Evolutionary conservation across 2,888 invertebrate species (phyloP).

Genomic region (Amitus sp.): DNA sequence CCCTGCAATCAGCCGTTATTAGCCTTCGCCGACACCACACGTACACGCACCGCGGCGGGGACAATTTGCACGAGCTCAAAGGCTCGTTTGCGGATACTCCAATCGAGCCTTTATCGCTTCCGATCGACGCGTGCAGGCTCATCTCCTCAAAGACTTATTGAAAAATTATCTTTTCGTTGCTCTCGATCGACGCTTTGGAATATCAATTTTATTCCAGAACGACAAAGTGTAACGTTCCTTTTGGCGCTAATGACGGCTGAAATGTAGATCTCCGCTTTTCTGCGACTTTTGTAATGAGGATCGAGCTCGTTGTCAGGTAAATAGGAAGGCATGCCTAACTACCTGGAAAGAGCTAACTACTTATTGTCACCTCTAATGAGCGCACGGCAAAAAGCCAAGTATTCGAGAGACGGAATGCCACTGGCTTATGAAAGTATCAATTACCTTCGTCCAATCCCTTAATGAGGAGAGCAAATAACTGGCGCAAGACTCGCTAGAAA

Average conservation of each 20-base stretch:
- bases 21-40: conserved; percentile 54
- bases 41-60: conserved; percentile 52
- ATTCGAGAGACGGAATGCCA: conserved; percentile 62
- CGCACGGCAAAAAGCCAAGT: conserved; percentile 52
- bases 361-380: conserved; percentile 65
- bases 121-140: too few relatives aligned
- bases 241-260: conserved; percentile 13
- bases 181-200: too few relatives aligned
- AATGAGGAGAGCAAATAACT: conserved; percentile 56
- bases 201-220: conserved; percentile 6
- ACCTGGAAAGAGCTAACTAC: conserved; percentile 61
- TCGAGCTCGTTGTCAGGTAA: conserved; percentile 9
- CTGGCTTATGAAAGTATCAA: conserved; percentile 63
- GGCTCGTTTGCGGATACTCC: too few relatives aligned
- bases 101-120: too few relatives aligned
- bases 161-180: not conserved
- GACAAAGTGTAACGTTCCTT: conserved; percentile 2
- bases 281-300: conserved; percentile 20
- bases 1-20: conserved; percentile 61
- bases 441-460: conserved; percentile 59
- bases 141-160: too few relatives aligned
- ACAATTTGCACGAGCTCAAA: conserved; percentile 61
- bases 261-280: conserved; percentile 18
- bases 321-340: conserved; percentile 37
- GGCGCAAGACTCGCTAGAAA: conserved; percentile 19